Evolutionary conservation across 2,113 vertebrate species (phyloP), one percentile per base, ranked within the genome.

Genomic region (Dicaeum eximium): DNA sequence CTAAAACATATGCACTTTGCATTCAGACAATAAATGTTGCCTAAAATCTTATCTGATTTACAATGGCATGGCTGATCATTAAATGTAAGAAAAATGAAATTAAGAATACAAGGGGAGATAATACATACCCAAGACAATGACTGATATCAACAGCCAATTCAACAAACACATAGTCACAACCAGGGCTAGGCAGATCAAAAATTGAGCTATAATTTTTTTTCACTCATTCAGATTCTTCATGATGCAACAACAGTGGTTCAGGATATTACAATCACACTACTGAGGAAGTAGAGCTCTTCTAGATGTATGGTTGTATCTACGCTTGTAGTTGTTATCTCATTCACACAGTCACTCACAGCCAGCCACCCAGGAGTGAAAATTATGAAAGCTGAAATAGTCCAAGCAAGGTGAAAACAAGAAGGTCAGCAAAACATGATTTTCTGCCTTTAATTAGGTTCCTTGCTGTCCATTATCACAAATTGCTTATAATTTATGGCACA

Each of bases 381-480:
- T 14, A 13, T 64, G 22, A 22, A 75, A 86, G 12, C 23, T 64
- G n/a, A 80, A 67, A 47, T 21, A 9, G 12, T 61, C 22, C 17
- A 75, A 91, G 10, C 27, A 47, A 56, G 10, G 21, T 25, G 33
- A 66, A 80, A 56, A 31, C 4, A 45, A 33, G 56, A 66, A 66
- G 27, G 16, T 10, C 16, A 56, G 31, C 27, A 45, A 48, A 31
- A 11, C 23, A 56, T 20, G 12, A 8, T 48, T 61, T 82, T 86
- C 47, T 78, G 21, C 23, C 10, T 61, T 96, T n/a, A n/a, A n/a
- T n/a, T n/a, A 62, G 91, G 67, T 71, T 20, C 15, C 42, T 93
- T 81, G 22, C n/a, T 47, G 70, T 84, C 2, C 21, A 25, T 61
- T 90, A 69, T 81, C 71, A 83, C 11, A 57, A 84, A 85, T 88